A percentile compares a stretch with the other conserved stretches of the same genome.
Conservation (phyloP, 2,888 invertebrate genomes). For the Oligia strigilis region DNA sequence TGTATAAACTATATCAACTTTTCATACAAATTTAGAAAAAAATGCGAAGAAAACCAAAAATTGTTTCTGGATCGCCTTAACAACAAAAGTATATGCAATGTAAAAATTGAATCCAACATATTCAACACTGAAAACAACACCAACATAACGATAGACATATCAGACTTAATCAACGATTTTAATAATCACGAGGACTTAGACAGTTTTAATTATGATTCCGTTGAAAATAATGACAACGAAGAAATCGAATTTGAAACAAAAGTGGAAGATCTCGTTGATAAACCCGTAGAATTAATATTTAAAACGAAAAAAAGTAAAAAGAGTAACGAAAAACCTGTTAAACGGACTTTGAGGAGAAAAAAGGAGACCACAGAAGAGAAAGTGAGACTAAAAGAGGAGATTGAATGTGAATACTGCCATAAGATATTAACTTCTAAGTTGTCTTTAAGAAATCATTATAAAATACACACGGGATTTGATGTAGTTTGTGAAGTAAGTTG, state of each 20-base stretch:
- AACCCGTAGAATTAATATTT: conserved; percentile 60
- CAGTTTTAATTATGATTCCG: conserved; percentile 71
- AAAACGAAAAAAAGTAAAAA: conserved; percentile 68
- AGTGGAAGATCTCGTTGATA: conserved; percentile 60
- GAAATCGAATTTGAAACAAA: conserved; percentile 61
- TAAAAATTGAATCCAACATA: conserved; percentile 70
- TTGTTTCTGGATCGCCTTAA: conserved; percentile 56
- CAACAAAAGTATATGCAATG: conserved; percentile 31
- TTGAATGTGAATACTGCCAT: conserved; percentile 86
- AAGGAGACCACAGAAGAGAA: conserved; percentile 65
- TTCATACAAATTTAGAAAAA: conserved; percentile 72
- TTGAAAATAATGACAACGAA: conserved; percentile 72
- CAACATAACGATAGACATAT: conserved; percentile 70
- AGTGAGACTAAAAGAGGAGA: conserved; percentile 75
- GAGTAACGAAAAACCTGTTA: conserved; percentile 63
- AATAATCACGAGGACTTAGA: conserved; percentile 57
- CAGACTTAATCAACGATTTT: conserved; percentile 61
- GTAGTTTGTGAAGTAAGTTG: conserved; percentile 75
- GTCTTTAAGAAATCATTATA: conserved; percentile 85
- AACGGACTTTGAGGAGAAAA: conserved; percentile 60
- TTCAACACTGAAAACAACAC: conserved; percentile 49
- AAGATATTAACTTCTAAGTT: conserved; percentile 84
- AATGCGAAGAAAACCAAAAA: conserved; percentile 70
- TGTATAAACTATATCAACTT: conserved; percentile 70
- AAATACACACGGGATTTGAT: conserved; percentile 87